Base-by-base conservation (phyloP, 2,113 vertebrate species). In the Limanda limanda region DNA sequence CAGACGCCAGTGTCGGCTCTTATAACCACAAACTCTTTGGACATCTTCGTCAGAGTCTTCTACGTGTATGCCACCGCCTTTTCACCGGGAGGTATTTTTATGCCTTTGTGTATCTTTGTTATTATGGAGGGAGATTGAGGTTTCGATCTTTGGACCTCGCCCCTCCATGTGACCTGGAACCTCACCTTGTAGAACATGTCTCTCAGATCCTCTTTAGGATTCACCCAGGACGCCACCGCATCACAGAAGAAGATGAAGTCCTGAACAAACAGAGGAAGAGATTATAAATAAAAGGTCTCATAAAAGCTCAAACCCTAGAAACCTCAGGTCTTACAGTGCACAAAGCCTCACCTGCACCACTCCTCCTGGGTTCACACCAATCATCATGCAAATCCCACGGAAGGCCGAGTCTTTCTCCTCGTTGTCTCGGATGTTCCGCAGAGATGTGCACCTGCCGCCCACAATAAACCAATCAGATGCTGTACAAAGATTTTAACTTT, bases 211-310 rank as follows among this genome's bases (percentile, higher is more conserved):
- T 98, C 97, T 90, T 98, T 98, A 47, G 97, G 97, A 81, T 91
- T 98, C 82, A 98, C 96, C 97, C 97, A 98, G 59, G 97, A 98
- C 74, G 97, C 97, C 86, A 98, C 96, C 0, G 97, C 97, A 1
- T 98, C 97, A 71, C 97, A 98, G 95, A 98, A 98, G 92, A 98
- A 98, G 89, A 97, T 97, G 89, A 97, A 98, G 84, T 98, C 97
- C 97, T 98, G 85, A 52, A 42, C 10, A 72, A 47, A 79, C 3
- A 66, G 47, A 57, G 21, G 21, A 25, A 48, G 6, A 15, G 6
- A n/a, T 7, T 20, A 42, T 25, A 56, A 31, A 17, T 5, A 23
- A 59, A 57, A 23, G 1, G 1, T 52, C 23, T 31, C 5, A 13
- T n/a, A n/a, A n/a, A n/a, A 35, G 45, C 4, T 37, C 2, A 25